These are phyloP conservation scores for Dendrophyllia cribrosa DNA, from an alignment of 64 coral and sea anemone genomes.

Conservation along the genomic window DNA sequence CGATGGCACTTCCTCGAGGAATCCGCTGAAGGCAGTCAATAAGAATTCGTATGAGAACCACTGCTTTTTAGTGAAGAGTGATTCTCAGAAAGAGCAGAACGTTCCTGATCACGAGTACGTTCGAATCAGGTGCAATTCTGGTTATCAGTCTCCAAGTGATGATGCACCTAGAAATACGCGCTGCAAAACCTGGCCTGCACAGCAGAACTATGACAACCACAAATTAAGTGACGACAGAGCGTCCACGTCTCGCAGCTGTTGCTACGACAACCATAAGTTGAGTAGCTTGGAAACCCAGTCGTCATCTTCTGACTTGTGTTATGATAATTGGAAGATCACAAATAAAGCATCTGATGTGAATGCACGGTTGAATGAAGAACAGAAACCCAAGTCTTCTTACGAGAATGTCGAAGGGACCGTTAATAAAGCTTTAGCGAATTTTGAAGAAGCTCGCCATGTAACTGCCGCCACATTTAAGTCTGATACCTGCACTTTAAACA, in stretches of 20 bases:
- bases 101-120: not conserved
- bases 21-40: not conserved
- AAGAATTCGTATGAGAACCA: conserved; percentile 29
- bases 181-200: not conserved
- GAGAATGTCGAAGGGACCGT: not conserved
- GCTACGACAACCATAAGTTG: conserved; percentile 41
- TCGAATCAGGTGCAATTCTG: not conserved
- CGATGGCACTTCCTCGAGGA: not conserved
- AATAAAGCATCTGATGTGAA: not conserved
- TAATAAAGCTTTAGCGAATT: not conserved
- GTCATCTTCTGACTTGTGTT: not conserved
- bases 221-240: not conserved
- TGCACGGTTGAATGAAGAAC: not conserved
- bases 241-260: not conserved
- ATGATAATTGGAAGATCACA: conserved; percentile 20
- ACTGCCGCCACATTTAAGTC: not conserved
- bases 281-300: not conserved
- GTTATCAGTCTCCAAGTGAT: not conserved
- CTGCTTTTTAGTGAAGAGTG: not conserved
- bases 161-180: not conserved
- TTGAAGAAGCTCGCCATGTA: not conserved
- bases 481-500: not conserved
- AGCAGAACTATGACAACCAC: conserved; percentile 17
- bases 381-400: not conserved
- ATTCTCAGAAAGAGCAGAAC: not conserved